phyloP scores from a whole-genome alignment of 2,888 invertebrate genomes.

The Apamea epomidion region DNA sequence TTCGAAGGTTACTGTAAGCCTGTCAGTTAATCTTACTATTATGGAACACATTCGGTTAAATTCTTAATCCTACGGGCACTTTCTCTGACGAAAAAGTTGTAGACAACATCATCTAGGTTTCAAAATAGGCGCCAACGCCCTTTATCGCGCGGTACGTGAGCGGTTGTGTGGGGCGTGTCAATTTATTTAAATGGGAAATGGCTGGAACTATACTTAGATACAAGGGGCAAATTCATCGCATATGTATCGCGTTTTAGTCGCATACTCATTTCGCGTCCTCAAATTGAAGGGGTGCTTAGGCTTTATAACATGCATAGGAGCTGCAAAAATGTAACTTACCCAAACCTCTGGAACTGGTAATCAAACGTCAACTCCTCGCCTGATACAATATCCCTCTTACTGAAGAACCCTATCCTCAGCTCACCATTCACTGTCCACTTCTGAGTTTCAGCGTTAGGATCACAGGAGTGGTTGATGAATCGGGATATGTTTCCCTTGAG shows the following conservation, averaged over 20 bases:
- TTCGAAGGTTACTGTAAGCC: slow-evolving; percentile 18
- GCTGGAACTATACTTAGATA: neutral
- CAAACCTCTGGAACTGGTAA: slow-evolving; percentile 99
- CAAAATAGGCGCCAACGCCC: neutral
- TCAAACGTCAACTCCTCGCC: slow-evolving; percentile 99
- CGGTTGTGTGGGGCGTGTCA: neutral
- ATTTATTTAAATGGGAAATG: neutral
- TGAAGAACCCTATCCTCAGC: slow-evolving; percentile 98
- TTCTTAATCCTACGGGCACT: neutral
- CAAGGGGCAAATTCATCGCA: neutral
- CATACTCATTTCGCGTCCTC: neutral
- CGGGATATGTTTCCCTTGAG: slow-evolving; percentile 98
- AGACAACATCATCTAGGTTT: neutral
- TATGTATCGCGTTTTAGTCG: neutral
- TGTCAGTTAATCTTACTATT: neutral
- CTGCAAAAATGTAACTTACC: slow-evolving; percentile 90
- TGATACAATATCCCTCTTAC: slow-evolving; percentile 94
- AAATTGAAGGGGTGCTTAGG: neutral
- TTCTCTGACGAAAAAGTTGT: neutral
- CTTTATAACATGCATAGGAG: slow-evolving; percentile 3
- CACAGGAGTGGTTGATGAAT: slow-evolving; percentile 99
- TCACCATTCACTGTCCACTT: slow-evolving; percentile 99
- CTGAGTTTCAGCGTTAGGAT: slow-evolving; percentile 99
- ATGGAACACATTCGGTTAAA: neutral
- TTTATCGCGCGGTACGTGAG: neutral